Base-by-base conservation (phyloP, 2,113 vertebrate species). In the Pan paniscus region DNA sequence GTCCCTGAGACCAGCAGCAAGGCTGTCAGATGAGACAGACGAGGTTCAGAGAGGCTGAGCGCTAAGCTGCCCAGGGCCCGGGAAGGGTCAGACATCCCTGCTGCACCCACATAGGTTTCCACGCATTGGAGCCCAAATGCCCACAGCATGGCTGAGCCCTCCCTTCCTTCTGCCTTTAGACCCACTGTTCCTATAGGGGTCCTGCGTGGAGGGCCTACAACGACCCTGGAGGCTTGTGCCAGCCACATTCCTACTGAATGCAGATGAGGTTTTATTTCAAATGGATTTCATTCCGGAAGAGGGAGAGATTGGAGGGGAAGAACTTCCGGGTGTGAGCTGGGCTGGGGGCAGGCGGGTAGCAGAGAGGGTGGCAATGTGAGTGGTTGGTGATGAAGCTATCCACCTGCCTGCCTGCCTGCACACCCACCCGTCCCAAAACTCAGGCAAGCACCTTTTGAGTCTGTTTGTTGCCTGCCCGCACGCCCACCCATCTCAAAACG, bases 351-450 rank as follows among this genome's bases (percentile, higher is more conserved):
- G 55, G 67, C 35, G 0, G 46, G 27, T 3, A 17, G 46, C 18
- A 2, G 27, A 32, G 35, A 43, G 20, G 0, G 3, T 64, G 11
- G 13, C 2, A 1, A 1, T 9, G 0, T 16, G 9, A 20, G 0
- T 13, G 27, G 23, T 2, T 2, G 0, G 2, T 0, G 5, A n/a
- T 2, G 32, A 43, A 1, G 13, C 52, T 0, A 6, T 20, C n/a
- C 22, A 11, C 25, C 50, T 32, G 16, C 61, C 43, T 0, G 0
- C 46, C 14, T 59, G 57, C 22, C 57, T 0, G 8, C 57, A 59
- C 8, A 8, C 32, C 17, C 8, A 4, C 9, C 46, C 38, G 16
- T 8, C 35, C 64, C 48, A 35, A 22, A 35, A 46, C 43, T 3
- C 20, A 83, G 17, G 23, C 0, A 2, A 40, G 23, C 3, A 14